These are phyloP conservation scores for Phalacrocorax aristotelis DNA, from an alignment of 2,113 vertebrate species.

Conservation along the genomic window DNA sequence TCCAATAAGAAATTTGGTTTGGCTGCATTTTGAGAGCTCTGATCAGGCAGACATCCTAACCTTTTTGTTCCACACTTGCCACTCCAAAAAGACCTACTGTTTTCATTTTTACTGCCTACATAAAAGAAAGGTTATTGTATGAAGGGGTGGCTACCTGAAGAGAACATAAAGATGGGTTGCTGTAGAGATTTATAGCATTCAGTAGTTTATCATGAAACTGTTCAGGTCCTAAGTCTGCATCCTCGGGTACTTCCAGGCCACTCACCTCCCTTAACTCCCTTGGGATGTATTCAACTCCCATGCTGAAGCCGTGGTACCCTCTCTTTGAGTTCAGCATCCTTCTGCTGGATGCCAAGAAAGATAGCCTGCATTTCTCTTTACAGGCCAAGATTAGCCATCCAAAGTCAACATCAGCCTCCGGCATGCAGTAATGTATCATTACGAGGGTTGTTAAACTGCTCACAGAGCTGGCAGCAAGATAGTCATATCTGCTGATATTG, in stretches of 20 bases:
- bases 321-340: not conserved
- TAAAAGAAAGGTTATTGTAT: not conserved
- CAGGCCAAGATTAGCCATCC: not conserved
- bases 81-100: not conserved
- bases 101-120: not conserved
- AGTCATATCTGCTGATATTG: not conserved
- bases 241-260: not conserved
- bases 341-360: not conserved
- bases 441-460: not conserved
- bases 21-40: not conserved
- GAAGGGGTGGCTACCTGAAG: not conserved
- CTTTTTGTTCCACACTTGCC: not conserved
- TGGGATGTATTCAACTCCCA: not conserved
- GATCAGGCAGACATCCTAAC: not conserved
- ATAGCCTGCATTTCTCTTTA: not conserved
- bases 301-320: not conserved
- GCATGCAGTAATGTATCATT: not conserved
- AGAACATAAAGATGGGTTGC: not conserved
- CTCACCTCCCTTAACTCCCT: not conserved
- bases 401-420: not conserved
- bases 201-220: not conserved
- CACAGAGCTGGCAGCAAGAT: not conserved
- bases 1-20: not conserved
- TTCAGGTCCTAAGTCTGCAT: not conserved
- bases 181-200: not conserved